These are phyloP conservation scores for Autographa pulchrina DNA, from an alignment of 2,888 invertebrate genomes.

Conservation along the genomic window DNA sequence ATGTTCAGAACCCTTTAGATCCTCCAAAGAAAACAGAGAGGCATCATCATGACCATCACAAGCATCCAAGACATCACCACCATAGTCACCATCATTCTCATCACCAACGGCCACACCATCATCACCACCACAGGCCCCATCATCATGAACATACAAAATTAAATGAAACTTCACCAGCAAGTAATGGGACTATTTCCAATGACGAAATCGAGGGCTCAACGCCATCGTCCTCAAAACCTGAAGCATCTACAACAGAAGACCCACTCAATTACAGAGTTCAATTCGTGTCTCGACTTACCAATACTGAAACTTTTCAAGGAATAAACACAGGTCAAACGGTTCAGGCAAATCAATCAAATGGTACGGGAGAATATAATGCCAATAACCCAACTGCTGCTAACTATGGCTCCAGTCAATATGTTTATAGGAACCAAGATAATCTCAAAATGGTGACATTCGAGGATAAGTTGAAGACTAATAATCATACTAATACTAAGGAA, in stretches of 20 bases:
- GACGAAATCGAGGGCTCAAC: neutral
- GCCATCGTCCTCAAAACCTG: too few species aligned
- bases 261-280: neutral
- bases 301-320: slow-evolving; percentile 1
- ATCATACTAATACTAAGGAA: neutral
- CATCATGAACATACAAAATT: neutral
- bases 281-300: slow-evolving; percentile 4
- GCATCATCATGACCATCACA: neutral
- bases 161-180: neutral
- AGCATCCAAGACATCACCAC: neutral
- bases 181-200: neutral
- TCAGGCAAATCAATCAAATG: neutral
- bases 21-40: neutral
- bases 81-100: neutral
- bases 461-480: neutral
- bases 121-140: neutral
- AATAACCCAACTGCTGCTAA: neutral
- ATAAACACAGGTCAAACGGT: neutral
- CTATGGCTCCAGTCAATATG: slow-evolving; percentile 1
- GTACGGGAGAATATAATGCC: neutral
- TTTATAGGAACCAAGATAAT: slow-evolving; percentile 1
- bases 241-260: neutral
- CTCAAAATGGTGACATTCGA: neutral
- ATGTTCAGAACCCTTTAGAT: neutral
- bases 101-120: neutral